Evolutionary conservation across 1,140 invertebrate genomes (phyloP), one percentile per base, ranked within the genome.

Genomic region (Oreohelix idahoensis): DNA sequence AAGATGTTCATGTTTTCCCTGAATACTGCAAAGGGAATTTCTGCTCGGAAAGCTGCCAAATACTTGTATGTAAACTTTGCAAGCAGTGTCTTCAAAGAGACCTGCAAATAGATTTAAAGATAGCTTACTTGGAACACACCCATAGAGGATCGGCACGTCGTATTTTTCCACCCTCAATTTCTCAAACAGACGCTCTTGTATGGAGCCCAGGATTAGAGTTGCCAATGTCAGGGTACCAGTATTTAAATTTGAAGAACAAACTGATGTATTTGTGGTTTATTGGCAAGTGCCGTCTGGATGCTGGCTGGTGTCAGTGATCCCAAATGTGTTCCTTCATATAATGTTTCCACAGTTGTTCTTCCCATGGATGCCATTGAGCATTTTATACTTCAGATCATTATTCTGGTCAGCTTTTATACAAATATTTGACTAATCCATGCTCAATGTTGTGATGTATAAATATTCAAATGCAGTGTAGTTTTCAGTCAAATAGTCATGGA

Each of bases 191-290:
- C 75, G 89, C 88, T 29, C 84, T 86, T 84, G 84, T 84, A 73
- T 92, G 85, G 88, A 93, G 84, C 71, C 88, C 87, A 85, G 93
- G 36, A 92, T 94, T 79, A 17, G 70, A 80, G 5, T 79, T 84
- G 70, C 70, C 86, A 63, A 89, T 94, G 49, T 94, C 94, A 63
- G 94, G 94, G 32, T 88, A n/a, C n/a, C n/a, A n/a, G n/a, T n/a
- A 94, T 79, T 93, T 93, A 85, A 96, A 96, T 92, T 94, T 94
- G 0, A 87, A 84, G 63, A 92, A 92, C 84, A 84, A 84, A 89
- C 90, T 96, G 42, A 95, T 96, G 87, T 94, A 95, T 81, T 90
- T 95, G 84, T 97, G 96, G 96, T 97, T 96, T 88, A 94, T 95
- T 92, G 96, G 96, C 45, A 97, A 97, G 93, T 97, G 96, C 90